Percentiles rank a stretch among this genome's conserved stretches.
Conservation (phyloP, 1,140 invertebrate species). For the Nylanderia fulva region DNA sequence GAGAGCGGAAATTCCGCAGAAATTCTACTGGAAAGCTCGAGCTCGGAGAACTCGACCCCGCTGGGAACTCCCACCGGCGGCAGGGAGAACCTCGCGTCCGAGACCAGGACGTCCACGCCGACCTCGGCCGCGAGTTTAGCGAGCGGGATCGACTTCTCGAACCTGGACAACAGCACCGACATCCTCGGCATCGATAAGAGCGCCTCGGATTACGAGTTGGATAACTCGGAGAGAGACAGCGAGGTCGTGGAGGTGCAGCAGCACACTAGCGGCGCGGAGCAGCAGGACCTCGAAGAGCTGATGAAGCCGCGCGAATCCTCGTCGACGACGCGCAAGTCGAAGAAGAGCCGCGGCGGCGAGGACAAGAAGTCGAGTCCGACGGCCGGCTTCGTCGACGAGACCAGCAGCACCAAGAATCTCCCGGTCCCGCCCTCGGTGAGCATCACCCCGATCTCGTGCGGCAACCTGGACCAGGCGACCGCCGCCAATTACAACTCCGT, state of each 20-base stretch:
- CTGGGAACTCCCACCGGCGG: conserved; percentile 87
- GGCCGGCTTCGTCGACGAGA: conserved; percentile 85
- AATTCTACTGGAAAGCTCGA: conserved; percentile 88
- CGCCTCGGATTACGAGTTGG: conserved; percentile 87
- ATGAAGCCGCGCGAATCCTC: conserved; percentile 82
- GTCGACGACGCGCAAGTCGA: conserved; percentile 74
- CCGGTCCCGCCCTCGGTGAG: conserved; percentile 90
- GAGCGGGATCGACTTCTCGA: conserved; percentile 89
- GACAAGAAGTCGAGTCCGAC: conserved; percentile 83
- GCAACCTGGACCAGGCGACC: conserved; percentile 76
- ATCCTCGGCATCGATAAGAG: conserved; percentile 86
- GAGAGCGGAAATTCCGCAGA: conserved; percentile 79
- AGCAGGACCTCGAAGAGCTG: conserved; percentile 87
- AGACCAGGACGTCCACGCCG: conserved; percentile 85
- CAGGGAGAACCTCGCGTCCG: conserved; percentile 84
- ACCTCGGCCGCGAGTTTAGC: conserved; percentile 87
- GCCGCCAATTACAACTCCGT: conserved; percentile 88
- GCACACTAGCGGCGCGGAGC: conserved; percentile 74
- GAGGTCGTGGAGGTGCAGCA: conserved; percentile 86
- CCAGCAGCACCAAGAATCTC: conserved; percentile 17
- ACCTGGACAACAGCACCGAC: conserved; percentile 87
- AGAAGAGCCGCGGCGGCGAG: conserved; percentile 77
- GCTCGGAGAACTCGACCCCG: conserved; percentile 88
- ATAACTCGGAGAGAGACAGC: conserved; percentile 80
- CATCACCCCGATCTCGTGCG: conserved; percentile 90